phyloP scores from a whole-genome alignment of 2,113 vertebrate species.

The Prochilodus magdalenae region DNA sequence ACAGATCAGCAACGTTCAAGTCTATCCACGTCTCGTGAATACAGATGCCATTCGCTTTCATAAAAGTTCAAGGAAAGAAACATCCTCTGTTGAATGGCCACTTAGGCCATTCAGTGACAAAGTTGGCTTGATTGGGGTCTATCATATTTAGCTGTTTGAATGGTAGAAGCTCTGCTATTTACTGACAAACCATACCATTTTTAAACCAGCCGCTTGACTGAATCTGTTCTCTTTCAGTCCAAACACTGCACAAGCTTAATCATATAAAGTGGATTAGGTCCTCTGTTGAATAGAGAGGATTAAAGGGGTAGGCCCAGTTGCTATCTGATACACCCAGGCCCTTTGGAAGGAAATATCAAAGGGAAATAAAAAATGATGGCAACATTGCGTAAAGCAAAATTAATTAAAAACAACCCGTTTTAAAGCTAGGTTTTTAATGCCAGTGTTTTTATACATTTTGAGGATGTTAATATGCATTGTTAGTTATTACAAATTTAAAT shows the following conservation, averaged over 20 bases:
- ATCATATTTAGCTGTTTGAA: background rate
- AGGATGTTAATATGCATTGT: background rate
- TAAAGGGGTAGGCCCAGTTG: constrained; percentile 32
- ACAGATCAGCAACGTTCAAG: background rate
- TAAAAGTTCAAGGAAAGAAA: background rate
- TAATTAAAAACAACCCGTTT: background rate
- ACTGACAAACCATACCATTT: background rate
- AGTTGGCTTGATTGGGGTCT: background rate
- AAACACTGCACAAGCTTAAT: constrained; percentile 51
- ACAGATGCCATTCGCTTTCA: background rate
- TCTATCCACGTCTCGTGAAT: background rate
- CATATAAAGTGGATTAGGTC: constrained; percentile 53
- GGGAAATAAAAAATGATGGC: background rate
- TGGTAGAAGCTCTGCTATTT: background rate
- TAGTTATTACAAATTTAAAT: background rate
- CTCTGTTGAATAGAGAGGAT: constrained; percentile 39
- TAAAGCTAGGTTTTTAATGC: background rate
- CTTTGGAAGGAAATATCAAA: constrained; percentile 1
- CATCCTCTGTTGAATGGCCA: background rate
- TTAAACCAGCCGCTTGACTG: constrained; percentile 33
- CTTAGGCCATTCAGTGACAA: background rate
- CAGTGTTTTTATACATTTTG: background rate
- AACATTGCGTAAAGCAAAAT: background rate
- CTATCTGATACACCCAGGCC: constrained; percentile 20
- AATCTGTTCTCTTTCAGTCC: constrained; percentile 39